Evolutionary conservation across 2,797 vertebrate species (phyloP).

Genomic region (Cuniculus paca): DNA sequence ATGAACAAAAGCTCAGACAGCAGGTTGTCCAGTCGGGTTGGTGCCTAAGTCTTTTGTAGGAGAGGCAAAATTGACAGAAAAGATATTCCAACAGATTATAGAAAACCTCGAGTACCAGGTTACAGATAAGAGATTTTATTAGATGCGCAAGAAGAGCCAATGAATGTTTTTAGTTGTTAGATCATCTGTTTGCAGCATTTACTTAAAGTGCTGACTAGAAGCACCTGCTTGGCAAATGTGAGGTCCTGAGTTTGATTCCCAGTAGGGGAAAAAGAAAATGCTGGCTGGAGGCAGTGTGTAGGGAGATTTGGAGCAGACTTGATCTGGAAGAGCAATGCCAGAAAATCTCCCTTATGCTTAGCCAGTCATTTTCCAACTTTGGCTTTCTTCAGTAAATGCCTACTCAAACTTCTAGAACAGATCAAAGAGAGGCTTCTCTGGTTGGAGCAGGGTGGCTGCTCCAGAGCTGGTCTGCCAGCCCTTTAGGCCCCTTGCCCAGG

Average conservation of each 20-base stretch:
- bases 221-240: too few species aligned
- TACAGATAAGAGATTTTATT: background rate
- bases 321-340: background rate
- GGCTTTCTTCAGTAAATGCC: background rate
- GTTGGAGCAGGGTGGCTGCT: background rate
- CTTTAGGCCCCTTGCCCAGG: too few species aligned
- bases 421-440: background rate
- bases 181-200: background rate
- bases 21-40: background rate
- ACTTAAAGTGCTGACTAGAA: background rate
- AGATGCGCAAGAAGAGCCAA: background rate
- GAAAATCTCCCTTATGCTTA: background rate
- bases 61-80: background rate
- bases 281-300: background rate
- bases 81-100: background rate
- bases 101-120: background rate
- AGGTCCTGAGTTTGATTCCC: too few species aligned
- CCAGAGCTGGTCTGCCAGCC: background rate
- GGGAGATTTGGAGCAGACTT: background rate
- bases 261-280: background rate
- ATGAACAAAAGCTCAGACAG: background rate
- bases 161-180: background rate
- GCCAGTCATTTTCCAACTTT: background rate
- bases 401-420: background rate
- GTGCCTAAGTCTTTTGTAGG: background rate